Evolutionary conservation across 2,113 vertebrate genomes (phyloP), one percentile per base, ranked within the genome.

Genomic region (Microtus pennsylvanicus): DNA sequence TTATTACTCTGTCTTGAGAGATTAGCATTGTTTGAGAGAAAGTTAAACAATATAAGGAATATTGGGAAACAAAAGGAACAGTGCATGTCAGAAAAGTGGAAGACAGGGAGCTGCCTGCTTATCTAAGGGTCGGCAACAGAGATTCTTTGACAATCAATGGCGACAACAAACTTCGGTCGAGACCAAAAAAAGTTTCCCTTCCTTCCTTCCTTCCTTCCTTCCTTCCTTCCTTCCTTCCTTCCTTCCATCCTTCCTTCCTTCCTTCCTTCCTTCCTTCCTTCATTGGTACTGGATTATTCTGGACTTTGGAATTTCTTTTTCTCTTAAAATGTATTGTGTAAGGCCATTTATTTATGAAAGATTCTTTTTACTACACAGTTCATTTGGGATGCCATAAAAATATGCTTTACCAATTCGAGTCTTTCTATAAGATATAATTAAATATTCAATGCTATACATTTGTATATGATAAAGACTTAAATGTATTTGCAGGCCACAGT

Each of bases 1-100:
- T 97, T 97, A 97, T 97, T 98, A 96, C 61, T 97, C 22, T 96
- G 58, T 95, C 97, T 98, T 97, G 96, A 98, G 98, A 98, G 96
- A 96, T 98, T 91, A 95, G 97, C 95, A 88, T 97, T 88, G 47
- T 96, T 94, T 92, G 88, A 65, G 33, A 45, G 95, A 92, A 97
- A 96, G 96, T 98, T 94, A 97, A 87, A 97, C 65, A 95, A 74
- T 96, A 72, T 93, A 96, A 92, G 87, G 89, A 67, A 5, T 91
- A 92, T 97, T 72, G 82, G 86, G 72, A 87, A 42, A 21, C 58
- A 96, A 77, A 95, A 96, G 97, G 33, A 72, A 9, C 26, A 47
- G 5, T 42, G 78, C 69, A 21, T 94, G 8, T 78, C 26, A 89
- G 13, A n/a, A 21, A 35, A 95, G n/a, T 42, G 5, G 17, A 95